Evolutionary conservation across 2,113 vertebrate genomes (phyloP).

Genomic region (Phylloscopus whistleri): DNA sequence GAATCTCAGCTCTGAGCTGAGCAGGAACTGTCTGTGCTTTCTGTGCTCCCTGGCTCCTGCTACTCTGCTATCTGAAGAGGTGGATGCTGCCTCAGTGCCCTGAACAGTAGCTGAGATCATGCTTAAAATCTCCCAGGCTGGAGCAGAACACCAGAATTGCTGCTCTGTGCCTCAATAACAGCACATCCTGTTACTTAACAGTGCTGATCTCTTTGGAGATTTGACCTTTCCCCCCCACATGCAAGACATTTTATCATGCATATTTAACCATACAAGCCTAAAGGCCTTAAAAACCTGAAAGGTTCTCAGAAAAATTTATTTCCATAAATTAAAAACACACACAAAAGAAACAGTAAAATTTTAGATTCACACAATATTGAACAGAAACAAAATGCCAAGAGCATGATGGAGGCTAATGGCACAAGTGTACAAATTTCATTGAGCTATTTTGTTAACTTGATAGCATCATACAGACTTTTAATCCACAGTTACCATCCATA

Average conservation of each 20-base stretch:
- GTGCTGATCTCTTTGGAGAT: not conserved
- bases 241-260: not conserved
- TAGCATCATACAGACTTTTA: slow-evolving; percentile 51
- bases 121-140: not conserved
- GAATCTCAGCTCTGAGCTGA: not conserved
- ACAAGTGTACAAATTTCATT: slow-evolving; percentile 66
- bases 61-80: not conserved
- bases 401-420: slow-evolving; percentile 57
- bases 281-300: slow-evolving; percentile 9
- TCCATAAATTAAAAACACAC: slow-evolving; percentile 78
- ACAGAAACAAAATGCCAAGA: slow-evolving; percentile 67
- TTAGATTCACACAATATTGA: slow-evolving; percentile 67
- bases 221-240: not conserved
- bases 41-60: not conserved
- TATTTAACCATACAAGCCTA: not conserved
- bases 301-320: slow-evolving; percentile 74
- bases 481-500: slow-evolving; percentile 55
- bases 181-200: not conserved
- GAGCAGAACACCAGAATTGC: not conserved
- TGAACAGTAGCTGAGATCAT: not conserved
- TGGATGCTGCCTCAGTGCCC: not conserved
- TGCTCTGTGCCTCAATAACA: not conserved
- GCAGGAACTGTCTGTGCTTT: not conserved
- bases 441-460: slow-evolving; percentile 59
- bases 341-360: slow-evolving; percentile 57